Evolutionary conservation across 2,797 vertebrate genomes (phyloP), one percentile per base, ranked within the genome.

Genomic region (Chrysolophus pictus): DNA sequence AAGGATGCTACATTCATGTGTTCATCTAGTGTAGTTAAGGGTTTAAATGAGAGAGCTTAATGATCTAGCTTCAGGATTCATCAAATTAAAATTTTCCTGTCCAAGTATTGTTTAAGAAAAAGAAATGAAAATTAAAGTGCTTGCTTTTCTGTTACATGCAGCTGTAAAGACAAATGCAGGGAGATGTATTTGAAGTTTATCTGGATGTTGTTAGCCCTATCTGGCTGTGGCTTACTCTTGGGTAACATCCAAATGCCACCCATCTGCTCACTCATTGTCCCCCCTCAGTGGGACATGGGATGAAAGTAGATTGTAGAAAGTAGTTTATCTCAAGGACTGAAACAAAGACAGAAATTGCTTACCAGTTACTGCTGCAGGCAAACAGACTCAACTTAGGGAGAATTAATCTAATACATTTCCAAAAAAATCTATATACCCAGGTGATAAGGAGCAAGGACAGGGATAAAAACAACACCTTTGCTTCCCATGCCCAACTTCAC

Each of bases 401-500:
- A 80, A 79, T n/a, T 35, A 69, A 37, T 58, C 71, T 62, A 62
- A 49, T 11, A 56, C 75, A 76, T 41, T 90, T 29, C 17, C 11
- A 49, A 44, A 49, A 44, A 28, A 72, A 79, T 62, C 37, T 63
- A 31, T 58, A 51, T 29, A 29, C 51, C 74, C 15, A 67, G 49
- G 4, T 55, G 5, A 3, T 21, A 6, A 73, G 11, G 68, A 84
- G 18, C 12, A 84, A 44, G 76, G 46, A 8, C 6, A 67, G 55
- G 46, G 41, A 71, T 26, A 8, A 42, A 67, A 49, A 1, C 2
- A 70, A 7, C 10, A 71, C 2, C 13, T 59, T 84, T 80, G 6
- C 9, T 63, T 1, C 6, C 2, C 1, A 51, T 39, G 23, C 6
- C 5, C 7, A 59, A 2, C 18, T 53, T 85, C 12, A 31, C 1